Evolutionary conservation across 2,797 vertebrate species (phyloP), one percentile per base, ranked within the genome.

Genomic region (Artibeus lituratus): DNA sequence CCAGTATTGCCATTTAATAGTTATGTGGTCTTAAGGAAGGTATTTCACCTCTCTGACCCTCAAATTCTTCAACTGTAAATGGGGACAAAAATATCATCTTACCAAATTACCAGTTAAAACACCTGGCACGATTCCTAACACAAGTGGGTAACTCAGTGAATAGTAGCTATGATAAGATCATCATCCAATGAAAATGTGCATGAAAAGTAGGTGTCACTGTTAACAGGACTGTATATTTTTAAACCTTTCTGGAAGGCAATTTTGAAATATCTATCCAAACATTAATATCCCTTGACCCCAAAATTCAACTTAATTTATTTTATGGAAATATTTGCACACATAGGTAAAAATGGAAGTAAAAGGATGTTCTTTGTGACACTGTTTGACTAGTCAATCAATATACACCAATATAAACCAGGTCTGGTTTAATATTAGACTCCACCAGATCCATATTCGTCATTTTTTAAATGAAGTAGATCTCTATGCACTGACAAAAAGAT

Each of bases 41-140:
- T 88, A 80, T 53, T 85, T 95, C 78, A 88, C 65, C 49, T 85
- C 72, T 93, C 57, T 91, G 77, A 94, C n/a, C 26, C 51, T 95
- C 82, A 91, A 93, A 96, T 91, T 85, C 49, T 35, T 90, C 51
- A 87, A 77, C 21, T 85, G 26, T 85, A 93, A 85, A 84, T 87
- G 55, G 44, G 18, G n/a, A 85, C 87, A 70, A 95, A 81, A 95
- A 76, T 89, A 81, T 5, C 83, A 93, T 91, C 57, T 94, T 80
- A 89, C 59, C 53, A 22, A 44, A 95, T 76, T 80, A 81, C 47
- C 32, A 88, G 35, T 88, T 85, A 91, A 85, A 86, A 65, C 35
- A 89, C 53, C 37, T 44, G 57, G 51, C 47, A 77, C 44, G 90
- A 82, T 44, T 59, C 81, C 81, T 92, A 94, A 83, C 72, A 90